A percentile compares a stretch with the other conserved stretches of the same genome.
These are phyloP conservation scores for Malurus leucopterus DNA, from an alignment of 2,797 vertebrate genomes.

Conservation along the genomic window DNA sequence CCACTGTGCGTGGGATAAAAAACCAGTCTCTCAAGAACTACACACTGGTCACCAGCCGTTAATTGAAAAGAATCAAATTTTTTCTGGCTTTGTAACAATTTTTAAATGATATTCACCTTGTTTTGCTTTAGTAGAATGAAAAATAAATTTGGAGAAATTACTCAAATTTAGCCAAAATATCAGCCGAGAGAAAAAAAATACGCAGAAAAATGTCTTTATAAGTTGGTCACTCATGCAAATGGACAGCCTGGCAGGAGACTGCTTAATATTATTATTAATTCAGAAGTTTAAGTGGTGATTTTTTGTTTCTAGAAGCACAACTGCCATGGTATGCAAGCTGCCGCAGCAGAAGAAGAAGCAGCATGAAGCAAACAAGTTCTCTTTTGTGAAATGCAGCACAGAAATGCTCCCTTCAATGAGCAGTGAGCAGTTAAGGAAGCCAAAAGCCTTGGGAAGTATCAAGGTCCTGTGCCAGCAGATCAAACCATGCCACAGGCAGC, in stretches of 20 bases:
- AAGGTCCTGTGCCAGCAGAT: fast-evolving
- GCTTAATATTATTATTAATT: neutral
- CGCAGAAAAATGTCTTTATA: neutral
- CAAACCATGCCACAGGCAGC: neutral
- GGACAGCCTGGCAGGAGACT: neutral
- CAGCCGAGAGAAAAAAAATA: neutral
- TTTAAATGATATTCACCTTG: neutral
- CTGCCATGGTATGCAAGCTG: neutral
- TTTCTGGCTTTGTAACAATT: neutral
- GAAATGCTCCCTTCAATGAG: neutral
- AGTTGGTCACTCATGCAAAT: neutral
- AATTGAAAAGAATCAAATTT: neutral
- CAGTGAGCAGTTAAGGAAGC: neutral
- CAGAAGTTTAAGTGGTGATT: neutral
- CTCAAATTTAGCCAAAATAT: neutral
- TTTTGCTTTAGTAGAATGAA: neutral
- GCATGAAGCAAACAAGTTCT: neutral
- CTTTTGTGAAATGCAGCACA: neutral
- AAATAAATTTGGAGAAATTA: neutral
- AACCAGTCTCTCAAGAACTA: neutral
- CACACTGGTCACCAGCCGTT: neutral
- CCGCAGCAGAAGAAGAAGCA: neutral
- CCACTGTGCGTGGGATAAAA: neutral
- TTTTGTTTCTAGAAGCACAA: neutral
- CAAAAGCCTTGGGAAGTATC: neutral